Evolutionary conservation across 1,140 invertebrate species (phyloP).

Genomic region (Drosophila pandora): DNA sequence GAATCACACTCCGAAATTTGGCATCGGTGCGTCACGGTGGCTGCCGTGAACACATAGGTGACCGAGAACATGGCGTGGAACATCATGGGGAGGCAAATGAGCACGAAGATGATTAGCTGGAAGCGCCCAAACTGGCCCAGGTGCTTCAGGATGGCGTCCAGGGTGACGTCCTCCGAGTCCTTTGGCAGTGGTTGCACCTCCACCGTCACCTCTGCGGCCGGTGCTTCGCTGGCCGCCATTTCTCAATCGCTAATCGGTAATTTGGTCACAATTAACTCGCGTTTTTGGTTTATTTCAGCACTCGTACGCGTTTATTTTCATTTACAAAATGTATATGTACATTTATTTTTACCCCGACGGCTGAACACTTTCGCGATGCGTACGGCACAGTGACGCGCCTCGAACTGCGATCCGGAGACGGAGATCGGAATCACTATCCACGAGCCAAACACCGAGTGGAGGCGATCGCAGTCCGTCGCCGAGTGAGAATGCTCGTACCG

Average conservation of each 20-base stretch:
- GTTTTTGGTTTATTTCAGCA: slow-evolving; percentile 47
- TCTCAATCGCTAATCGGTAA: slow-evolving; percentile 11
- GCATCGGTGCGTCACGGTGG: slow-evolving; percentile 86
- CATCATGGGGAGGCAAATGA: slow-evolving; percentile 85
- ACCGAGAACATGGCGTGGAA: slow-evolving; percentile 85
- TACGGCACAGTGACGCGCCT: slow-evolving; percentile 25
- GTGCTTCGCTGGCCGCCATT: slow-evolving; percentile 55
- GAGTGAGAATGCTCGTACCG: slow-evolving; percentile 26
- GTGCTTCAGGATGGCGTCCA: slow-evolving; percentile 83
- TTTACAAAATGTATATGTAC: slow-evolving; percentile 36
- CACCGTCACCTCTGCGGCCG: slow-evolving; percentile 32
- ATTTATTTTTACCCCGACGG: slow-evolving; percentile 45
- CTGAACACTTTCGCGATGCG: slow-evolving; percentile 36
- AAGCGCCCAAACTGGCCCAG: slow-evolving; percentile 86
- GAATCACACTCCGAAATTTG: slow-evolving; percentile 87
- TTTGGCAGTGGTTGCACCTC: slow-evolving; percentile 9
- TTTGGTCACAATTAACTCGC: slow-evolving; percentile 14
- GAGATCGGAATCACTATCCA: slow-evolving; percentile 3
- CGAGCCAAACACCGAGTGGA: slow-evolving; percentile 27
- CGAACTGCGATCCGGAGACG: slow-evolving; percentile 23
- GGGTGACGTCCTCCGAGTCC: slow-evolving; percentile 70
- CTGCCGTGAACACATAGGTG: slow-evolving; percentile 86
- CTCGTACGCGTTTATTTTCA: slow-evolving; percentile 32
- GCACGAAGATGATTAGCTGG: slow-evolving; percentile 85
- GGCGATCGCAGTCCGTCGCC: slow-evolving; percentile 24